Percentiles rank a stretch among this genome's conserved stretches.
phyloP scores from a whole-genome alignment of 2,797 vertebrate genomes.

The Diglossa cyanea region DNA sequence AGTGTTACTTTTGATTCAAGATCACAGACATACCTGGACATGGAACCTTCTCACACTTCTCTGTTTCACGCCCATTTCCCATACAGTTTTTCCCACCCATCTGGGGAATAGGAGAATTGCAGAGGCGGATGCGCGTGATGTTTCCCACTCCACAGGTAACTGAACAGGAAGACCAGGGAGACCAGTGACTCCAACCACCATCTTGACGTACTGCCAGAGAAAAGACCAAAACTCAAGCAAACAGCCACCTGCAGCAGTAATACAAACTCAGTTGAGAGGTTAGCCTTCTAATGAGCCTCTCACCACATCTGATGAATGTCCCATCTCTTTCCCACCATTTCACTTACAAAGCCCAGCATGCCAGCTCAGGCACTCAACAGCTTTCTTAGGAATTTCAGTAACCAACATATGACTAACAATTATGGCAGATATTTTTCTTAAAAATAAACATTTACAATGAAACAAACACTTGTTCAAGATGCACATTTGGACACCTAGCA shows the following conservation, averaged over 20 bases:
- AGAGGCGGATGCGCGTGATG: constrained; percentile 94
- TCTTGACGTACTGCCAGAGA: constrained; percentile 86
- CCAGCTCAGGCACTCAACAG: background rate
- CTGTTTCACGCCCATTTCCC: constrained; percentile 91
- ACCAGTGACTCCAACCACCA: constrained; percentile 98
- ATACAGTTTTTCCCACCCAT: constrained; percentile 90
- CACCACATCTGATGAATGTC: background rate
- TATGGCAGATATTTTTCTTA: background rate
- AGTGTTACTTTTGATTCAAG: background rate
- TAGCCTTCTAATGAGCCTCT: background rate
- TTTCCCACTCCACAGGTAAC: constrained; percentile 93
- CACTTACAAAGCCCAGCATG: background rate
- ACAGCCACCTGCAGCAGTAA: background rate
- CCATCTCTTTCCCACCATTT: background rate
- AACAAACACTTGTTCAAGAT: background rate
- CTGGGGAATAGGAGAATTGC: constrained; percentile 94
- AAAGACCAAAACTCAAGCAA: background rate
- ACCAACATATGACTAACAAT: background rate
- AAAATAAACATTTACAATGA: background rate
- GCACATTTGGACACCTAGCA: background rate
- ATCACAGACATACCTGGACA: constrained; percentile 85
- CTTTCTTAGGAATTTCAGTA: background rate
- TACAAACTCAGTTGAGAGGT: background rate
- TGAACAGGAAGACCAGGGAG: constrained; percentile 95
- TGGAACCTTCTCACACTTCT: constrained; percentile 85